Base-by-base conservation (phyloP, 2,113 vertebrate genomes). In the Thomomys bottae region DNA sequence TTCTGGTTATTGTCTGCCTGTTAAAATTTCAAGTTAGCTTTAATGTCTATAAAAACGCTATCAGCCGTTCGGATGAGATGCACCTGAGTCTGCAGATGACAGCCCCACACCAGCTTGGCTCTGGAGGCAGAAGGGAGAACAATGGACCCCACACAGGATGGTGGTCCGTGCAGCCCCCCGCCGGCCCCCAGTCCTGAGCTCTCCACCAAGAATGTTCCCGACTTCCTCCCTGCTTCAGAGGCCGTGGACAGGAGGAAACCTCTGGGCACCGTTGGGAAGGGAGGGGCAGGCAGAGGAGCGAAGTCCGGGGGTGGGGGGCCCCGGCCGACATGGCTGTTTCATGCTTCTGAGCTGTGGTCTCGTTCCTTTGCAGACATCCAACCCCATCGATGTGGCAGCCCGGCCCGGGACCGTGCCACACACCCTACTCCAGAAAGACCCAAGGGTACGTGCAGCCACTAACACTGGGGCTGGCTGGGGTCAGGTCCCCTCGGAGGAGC, bases 391-490 rank as follows among this genome's bases (percentile, higher is more conserved):
- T 95, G 99, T 99, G 79, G 98, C 99, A 92, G 97, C 98, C 61
- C 98, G 99, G 95, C 99, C 99, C 40, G 99, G 99, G 95, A 98
- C 98, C 9, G 99, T 99, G 95, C 99, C 99, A 32, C 99, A 99
- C 87, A 99, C 99, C 20, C 98, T 99, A 30, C 98, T 99, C 77
- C 99, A 99, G 93, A 99, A 99, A 97, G 99, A 99, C 98, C 99
- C 99, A 45, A 98, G 99, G 98, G 99, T 99, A 98, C 94, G 98
- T 97, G 95, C 26, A 20, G 73, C 92, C 32, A n/a, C n/a, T n/a
- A n/a, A n/a, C n/a, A n/a, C n/a, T n/a, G n/a, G n/a, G n/a, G n/a
- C n/a, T n/a, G n/a, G n/a, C n/a, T n/a, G n/a, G n/a, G n/a, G 49
- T 54, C 49, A 54, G 49, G 49, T 15, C 4, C 49, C 45, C 45